phyloP scores from a whole-genome alignment of 2,797 vertebrate genomes.

The Mormyrus proboscirostris region DNA sequence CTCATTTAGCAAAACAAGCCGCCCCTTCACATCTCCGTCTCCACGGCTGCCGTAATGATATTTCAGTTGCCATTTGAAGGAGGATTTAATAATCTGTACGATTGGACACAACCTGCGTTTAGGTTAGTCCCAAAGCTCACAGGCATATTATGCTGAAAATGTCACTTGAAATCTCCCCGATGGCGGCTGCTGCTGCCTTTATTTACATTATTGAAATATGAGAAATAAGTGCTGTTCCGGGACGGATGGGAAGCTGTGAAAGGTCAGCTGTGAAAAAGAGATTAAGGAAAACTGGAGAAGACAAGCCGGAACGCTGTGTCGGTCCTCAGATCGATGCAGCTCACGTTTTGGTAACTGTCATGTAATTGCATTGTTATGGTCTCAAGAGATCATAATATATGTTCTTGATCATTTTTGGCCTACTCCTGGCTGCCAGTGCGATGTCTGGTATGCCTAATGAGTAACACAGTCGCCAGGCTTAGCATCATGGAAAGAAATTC shows the following conservation, averaged over 20 bases:
- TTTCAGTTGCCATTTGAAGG: constrained; percentile 1
- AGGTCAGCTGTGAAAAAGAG: background rate
- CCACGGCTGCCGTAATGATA: background rate
- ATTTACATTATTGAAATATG: constrained; percentile 6
- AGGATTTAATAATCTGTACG: constrained; percentile 5
- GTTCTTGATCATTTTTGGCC: background rate
- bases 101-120: constrained; percentile 1
- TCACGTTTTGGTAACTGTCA: background rate
- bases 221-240: background rate
- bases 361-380: background rate
- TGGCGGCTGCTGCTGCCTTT: background rate
- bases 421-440: background rate
- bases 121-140: constrained; percentile 2
- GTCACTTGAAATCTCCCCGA: background rate
- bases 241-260: background rate
- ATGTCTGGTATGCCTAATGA: background rate
- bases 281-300: background rate
- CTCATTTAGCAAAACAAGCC: background rate
- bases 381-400: background rate
- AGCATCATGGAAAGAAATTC: background rate
- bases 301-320: background rate
- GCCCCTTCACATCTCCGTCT: background rate
- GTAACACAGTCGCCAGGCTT: background rate
- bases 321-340: background rate
- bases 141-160: background rate